Base-by-base conservation (phyloP, 2,797 vertebrate genomes). In the Enteromius radiatus region DNA sequence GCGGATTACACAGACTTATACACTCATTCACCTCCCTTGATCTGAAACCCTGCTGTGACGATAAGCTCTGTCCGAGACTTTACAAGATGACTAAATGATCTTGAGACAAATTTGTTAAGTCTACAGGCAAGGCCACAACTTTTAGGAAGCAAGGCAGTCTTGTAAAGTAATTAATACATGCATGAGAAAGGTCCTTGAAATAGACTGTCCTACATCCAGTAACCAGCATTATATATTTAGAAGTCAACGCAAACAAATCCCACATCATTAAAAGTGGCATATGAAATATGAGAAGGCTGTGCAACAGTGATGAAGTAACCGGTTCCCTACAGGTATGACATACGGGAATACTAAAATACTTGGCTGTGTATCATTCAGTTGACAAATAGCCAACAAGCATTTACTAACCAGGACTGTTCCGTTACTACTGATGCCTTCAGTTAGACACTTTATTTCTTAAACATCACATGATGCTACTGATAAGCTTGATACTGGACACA, bases 161-260 rank as follows among this genome's bases (percentile, higher is more conserved):
- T 45, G 64, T 70, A 47, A 33, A 67, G 33, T 80, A 84, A 87
- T 87, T 75, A 87, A 81, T 47, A 82, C 0, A 63, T 78, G 21
- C 41, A 61, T 67, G 67, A 84, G 63, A 78, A 61, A 64, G 56
- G 41, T 83, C 67, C 79, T 86, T 85, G 38, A 67, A 85, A 82
- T n/a, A 85, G 17, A 87, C 19, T 71, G 74, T 31, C 70, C 86
- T 85, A 89, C 52, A 88, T 89, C n/a, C 33, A 45, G 59, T 52
- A 65, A 52, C 41, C 78, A 75, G 26, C 36, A 84, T 81, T 63
- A 63, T 63, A 81, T 52, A 77, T 77, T 52, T 61, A 71, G 31
- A 70, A 31, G 38, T 76, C 31, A 70, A 54, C 36, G 49, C 23
- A 69, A 75, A 84, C 3, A 0, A 64, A 64, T 65, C 59, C 36